phyloP scores from a whole-genome alignment of 2,797 vertebrate genomes.

The Caiman crocodilus region DNA sequence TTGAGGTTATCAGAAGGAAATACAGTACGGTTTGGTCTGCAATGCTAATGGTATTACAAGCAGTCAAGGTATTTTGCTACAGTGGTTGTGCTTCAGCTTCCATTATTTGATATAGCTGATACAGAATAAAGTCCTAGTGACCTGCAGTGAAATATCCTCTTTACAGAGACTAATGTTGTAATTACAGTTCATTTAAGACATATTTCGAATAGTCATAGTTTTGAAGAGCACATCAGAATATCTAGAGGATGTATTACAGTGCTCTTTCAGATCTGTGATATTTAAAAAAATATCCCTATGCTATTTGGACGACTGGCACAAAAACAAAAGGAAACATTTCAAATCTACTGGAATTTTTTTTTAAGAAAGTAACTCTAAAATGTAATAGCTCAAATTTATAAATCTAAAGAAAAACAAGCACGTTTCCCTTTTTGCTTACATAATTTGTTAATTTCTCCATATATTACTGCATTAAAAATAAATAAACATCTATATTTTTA shows the following conservation, averaged over 20 bases:
- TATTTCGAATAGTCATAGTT: neutral
- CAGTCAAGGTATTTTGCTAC: slow-evolving; percentile 85
- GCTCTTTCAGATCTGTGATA: slow-evolving; percentile 53
- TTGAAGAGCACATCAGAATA: slow-evolving; percentile 2
- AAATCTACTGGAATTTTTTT: slow-evolving; percentile 62
- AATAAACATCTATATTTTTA: slow-evolving; percentile 84
- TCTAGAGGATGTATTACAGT: slow-evolving; percentile 17
- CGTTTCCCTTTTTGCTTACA: slow-evolving; percentile 80
- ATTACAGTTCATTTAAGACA: neutral
- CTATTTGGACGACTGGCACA: slow-evolving; percentile 66
- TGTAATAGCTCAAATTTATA: slow-evolving; percentile 83
- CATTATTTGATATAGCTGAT: slow-evolving; percentile 49
- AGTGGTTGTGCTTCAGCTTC: slow-evolving; percentile 70
- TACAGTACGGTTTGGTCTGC: slow-evolving; percentile 80
- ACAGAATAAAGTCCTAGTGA: slow-evolving; percentile 39
- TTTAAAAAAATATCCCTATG: slow-evolving; percentile 58
- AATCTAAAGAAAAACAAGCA: slow-evolving; percentile 80
- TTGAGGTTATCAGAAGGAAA: slow-evolving; percentile 74
- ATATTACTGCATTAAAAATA: slow-evolving; percentile 89
- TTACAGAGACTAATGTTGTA: slow-evolving; percentile 17
- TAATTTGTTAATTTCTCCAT: slow-evolving; percentile 84
- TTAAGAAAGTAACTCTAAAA: slow-evolving; percentile 76
- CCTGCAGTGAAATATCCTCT: slow-evolving; percentile 54
- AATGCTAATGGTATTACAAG: slow-evolving; percentile 73
- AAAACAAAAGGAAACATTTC: slow-evolving; percentile 73